phyloP scores from a whole-genome alignment of 92 coral and sea anemone genomes.

The Desmophyllum pertusum region DNA sequence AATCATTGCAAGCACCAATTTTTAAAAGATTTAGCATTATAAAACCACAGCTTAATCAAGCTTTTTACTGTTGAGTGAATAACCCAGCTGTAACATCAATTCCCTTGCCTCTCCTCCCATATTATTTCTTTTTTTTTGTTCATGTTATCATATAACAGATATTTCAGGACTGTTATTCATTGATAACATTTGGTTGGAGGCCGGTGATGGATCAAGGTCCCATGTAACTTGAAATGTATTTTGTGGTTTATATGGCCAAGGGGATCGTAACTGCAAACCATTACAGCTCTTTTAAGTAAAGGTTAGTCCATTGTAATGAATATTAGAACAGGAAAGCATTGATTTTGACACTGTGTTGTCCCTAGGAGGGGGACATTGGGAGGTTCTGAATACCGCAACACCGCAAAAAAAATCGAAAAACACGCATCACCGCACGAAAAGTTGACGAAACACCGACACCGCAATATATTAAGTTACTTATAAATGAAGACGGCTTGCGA shows the following conservation, averaged over 20 bases:
- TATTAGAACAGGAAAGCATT: background rate
- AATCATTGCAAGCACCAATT: background rate
- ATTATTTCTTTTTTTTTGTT: too few relatives aligned
- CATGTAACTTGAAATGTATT: background rate
- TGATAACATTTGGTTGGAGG: background rate
- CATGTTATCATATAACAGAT: background rate
- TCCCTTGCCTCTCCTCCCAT: conserved; percentile 27
- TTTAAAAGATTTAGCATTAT: background rate
- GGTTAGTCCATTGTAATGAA: background rate
- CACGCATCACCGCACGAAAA: too few relatives aligned
- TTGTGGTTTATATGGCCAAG: background rate
- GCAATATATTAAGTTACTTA: too few relatives aligned
- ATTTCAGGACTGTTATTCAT: conserved; percentile 14
- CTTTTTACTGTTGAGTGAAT: background rate
- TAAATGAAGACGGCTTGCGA: too few relatives aligned
- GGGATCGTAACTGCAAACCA: background rate
- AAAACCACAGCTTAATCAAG: background rate
- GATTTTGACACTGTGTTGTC: background rate
- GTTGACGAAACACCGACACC: too few relatives aligned
- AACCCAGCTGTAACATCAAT: background rate
- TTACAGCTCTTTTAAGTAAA: background rate
- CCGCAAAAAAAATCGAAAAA: too few relatives aligned
- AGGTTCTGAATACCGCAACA: too few relatives aligned
- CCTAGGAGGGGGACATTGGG: too few relatives aligned
- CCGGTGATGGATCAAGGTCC: background rate